A percentile compares a stretch with the other conserved stretches of the same genome.
Conservation (phyloP, 2,113 vertebrate genomes). For the Megalops atlanticus region DNA sequence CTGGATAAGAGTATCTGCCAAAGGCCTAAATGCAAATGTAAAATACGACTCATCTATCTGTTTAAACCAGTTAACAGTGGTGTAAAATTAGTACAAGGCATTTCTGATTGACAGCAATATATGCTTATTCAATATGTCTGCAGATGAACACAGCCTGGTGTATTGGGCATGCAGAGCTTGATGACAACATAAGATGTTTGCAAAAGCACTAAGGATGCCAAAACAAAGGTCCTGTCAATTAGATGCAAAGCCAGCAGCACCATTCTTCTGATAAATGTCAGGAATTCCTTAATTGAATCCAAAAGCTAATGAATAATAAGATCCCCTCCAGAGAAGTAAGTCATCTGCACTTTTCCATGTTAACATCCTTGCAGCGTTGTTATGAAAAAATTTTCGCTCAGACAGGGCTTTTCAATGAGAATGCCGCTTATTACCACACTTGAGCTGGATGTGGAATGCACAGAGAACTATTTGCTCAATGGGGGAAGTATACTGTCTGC, state of each 20-base stretch:
- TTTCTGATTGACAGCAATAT: too few species aligned
- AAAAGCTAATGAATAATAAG: slow-evolving; percentile 17
- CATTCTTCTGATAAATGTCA: slow-evolving; percentile 22
- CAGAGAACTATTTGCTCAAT: slow-evolving; percentile 6
- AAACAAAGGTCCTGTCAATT: slow-evolving; percentile 30
- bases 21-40: too few species aligned
- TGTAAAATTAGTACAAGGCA: too few species aligned
- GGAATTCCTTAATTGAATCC: slow-evolving; percentile 47
- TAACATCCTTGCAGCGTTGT: slow-evolving; percentile 3
- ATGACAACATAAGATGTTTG: neutral
- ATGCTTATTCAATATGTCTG: too few species aligned
- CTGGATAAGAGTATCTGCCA: too few species aligned
- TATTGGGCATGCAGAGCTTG: neutral
- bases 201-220: slow-evolving; percentile 10
- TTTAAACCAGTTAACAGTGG: too few species aligned
- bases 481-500: neutral
- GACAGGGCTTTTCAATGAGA: slow-evolving; percentile 16
- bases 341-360: neutral
- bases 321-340: neutral
- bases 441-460: slow-evolving; percentile 38
- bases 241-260: slow-evolving; percentile 20
- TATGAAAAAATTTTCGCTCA: slow-evolving; percentile 2
- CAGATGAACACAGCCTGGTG: too few species aligned
- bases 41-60: too few species aligned
- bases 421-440: slow-evolving; percentile 38